Conservation (phyloP, 1,140 invertebrate species). For the Tetramorium alpestre region DNA sequence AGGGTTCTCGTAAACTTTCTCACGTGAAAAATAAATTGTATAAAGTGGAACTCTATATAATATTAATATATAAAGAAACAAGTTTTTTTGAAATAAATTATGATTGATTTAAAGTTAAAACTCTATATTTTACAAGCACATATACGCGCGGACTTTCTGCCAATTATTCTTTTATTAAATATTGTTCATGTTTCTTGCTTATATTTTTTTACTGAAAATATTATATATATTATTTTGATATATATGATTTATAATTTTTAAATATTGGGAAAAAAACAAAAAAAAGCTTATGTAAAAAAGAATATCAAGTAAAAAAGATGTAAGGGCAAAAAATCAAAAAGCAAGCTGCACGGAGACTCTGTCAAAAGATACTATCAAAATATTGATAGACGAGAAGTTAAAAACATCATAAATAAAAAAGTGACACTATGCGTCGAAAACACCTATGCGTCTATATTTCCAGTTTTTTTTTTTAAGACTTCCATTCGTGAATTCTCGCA, state of each 20-base stretch:
- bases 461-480: not conserved
- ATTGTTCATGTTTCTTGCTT: not conserved
- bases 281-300: not conserved
- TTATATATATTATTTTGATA: not conserved
- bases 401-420: not conserved
- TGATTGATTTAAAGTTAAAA: not conserved
- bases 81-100: not conserved
- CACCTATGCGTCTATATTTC: not conserved
- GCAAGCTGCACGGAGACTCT: not conserved
- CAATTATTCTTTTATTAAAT: not conserved
- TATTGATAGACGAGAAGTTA: not conserved
- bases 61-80: not conserved
- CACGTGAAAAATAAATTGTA: constrained; percentile 5
- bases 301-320: not conserved
- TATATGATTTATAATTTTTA: not conserved
- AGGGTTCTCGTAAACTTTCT: constrained; percentile 4
- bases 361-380: not conserved
- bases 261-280: not conserved
- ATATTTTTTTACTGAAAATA: not conserved
- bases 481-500: constrained; percentile 7
- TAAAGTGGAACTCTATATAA: not conserved
- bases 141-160: too few relatives aligned
- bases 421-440: not conserved
- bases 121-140: too few relatives aligned
- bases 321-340: not conserved